Conservation (phyloP, 1,140 invertebrate genomes). For the Anastatus disparis region DNA sequence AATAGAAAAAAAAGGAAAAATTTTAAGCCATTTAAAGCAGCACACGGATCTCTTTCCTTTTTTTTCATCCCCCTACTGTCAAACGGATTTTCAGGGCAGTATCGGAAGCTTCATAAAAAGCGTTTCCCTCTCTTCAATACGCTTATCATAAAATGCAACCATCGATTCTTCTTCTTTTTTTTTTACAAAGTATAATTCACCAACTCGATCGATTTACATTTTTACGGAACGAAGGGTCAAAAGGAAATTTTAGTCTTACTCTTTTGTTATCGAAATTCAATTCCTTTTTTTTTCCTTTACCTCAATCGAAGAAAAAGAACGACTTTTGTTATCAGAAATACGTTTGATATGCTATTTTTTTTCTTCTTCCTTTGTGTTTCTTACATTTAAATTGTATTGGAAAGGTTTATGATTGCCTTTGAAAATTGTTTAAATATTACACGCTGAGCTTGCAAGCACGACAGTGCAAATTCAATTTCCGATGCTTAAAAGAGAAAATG, state of each 20-base stretch:
- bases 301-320: background rate
- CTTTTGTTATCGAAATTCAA: too few species aligned
- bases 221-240: too few species aligned
- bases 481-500: too few species aligned
- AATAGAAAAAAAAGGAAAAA: background rate
- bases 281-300: background rate
- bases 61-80: too few species aligned
- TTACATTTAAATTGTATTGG: background rate
- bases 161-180: background rate
- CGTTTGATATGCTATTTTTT: too few species aligned
- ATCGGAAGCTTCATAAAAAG: background rate
- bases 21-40: background rate
- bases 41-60: background rate
- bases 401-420: background rate
- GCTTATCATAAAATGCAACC: constrained; percentile 18
- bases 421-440: background rate
- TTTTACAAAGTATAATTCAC: background rate
- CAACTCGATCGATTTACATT: background rate
- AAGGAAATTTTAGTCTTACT: too few species aligned
- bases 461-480: background rate
- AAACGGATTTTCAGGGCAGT: background rate
- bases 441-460: background rate
- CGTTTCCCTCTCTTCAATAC: background rate
- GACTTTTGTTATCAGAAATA: background rate
- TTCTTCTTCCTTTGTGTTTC: background rate